Percentiles rank a stretch among this genome's conserved stretches.
phyloP scores from a whole-genome alignment of 2,888 invertebrate species.

The Abrostola triplasia region DNA sequence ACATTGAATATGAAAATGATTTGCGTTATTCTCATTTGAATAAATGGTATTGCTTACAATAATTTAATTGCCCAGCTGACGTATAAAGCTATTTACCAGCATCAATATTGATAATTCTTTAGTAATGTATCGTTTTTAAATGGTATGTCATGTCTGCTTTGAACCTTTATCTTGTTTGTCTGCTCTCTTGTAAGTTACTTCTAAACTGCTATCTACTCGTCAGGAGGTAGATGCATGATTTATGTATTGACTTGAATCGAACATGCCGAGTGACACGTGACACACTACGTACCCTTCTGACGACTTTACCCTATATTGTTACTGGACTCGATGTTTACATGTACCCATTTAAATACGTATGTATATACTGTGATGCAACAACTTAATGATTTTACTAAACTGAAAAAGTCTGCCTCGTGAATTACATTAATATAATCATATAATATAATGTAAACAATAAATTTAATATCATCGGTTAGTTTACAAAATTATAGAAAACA shows the following conservation, averaged over 20 bases:
- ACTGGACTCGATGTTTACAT: conserved; percentile 39
- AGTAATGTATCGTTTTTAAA: conserved; percentile 55
- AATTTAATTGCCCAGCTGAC: conserved; percentile 17
- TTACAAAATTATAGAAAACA: conserved; percentile 34
- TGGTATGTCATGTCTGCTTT: conserved; percentile 50
- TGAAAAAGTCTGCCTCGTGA: conserved; percentile 9
- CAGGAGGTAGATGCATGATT: conserved; percentile 58
- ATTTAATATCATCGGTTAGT: conserved; percentile 8
- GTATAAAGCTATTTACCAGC: conserved; percentile 19
- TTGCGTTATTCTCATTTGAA: no score
- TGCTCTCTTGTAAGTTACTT: conserved; percentile 62
- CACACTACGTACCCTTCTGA: conserved; percentile 31
- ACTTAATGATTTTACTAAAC: conserved; percentile 25
- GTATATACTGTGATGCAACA: conserved; percentile 41
- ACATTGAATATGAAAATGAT: no score
- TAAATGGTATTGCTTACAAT: conserved; percentile 22
- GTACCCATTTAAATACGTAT: conserved; percentile 20
- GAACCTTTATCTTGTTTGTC: conserved; percentile 76
- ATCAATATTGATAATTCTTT: conserved; percentile 32
- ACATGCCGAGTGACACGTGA: conserved; percentile 62
- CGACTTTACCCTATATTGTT: conserved; percentile 26
- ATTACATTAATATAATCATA: background rate
- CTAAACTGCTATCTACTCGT: conserved; percentile 60
- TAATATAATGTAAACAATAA: conserved; percentile 20
- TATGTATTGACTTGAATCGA: conserved; percentile 41